Evolutionary conservation across 2,888 invertebrate genomes (phyloP).

Genomic region (Serrognathus titanus): DNA sequence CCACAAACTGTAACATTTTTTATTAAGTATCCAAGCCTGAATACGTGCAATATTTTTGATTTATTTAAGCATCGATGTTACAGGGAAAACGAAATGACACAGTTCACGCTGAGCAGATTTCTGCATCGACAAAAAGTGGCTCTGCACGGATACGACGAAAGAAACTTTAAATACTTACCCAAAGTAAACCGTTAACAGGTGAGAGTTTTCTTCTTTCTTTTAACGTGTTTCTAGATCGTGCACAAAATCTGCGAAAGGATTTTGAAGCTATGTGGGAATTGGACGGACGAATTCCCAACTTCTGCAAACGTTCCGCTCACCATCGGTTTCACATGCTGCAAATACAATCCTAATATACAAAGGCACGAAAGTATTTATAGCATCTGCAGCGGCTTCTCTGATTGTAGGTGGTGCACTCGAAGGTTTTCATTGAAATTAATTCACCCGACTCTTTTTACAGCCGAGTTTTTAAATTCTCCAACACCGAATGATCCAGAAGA

Average conservation of each 20-base stretch:
- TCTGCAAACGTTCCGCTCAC: slow-evolving; percentile 57
- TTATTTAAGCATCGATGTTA: slow-evolving; percentile 10
- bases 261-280: slow-evolving; percentile 65
- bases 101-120: slow-evolving; percentile 69
- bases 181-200: slow-evolving; percentile 55
- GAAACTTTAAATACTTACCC: slow-evolving; percentile 71
- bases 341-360: slow-evolving; percentile 34
- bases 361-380: slow-evolving; percentile 42
- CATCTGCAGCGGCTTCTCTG: slow-evolving; percentile 36
- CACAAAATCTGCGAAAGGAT: slow-evolving; percentile 75
- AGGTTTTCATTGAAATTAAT: neutral
- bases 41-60: neutral
- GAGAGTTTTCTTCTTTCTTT: slow-evolving; percentile 1
- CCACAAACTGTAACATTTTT: slow-evolving; percentile 74
- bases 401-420: slow-evolving; percentile 33
- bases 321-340: slow-evolving; percentile 53
- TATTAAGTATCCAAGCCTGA: too few species aligned
- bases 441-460: slow-evolving; percentile 20
- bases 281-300: slow-evolving; percentile 55
- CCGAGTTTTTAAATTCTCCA: slow-evolving; percentile 32
- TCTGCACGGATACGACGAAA: slow-evolving; percentile 75
- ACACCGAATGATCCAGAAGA: slow-evolving; percentile 29
- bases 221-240: slow-evolving; percentile 58
- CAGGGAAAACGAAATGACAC: slow-evolving; percentile 49
- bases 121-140: slow-evolving; percentile 67